Conservation (phyloP, 1,140 invertebrate species). For the Drosophila lacteicornis region DNA sequence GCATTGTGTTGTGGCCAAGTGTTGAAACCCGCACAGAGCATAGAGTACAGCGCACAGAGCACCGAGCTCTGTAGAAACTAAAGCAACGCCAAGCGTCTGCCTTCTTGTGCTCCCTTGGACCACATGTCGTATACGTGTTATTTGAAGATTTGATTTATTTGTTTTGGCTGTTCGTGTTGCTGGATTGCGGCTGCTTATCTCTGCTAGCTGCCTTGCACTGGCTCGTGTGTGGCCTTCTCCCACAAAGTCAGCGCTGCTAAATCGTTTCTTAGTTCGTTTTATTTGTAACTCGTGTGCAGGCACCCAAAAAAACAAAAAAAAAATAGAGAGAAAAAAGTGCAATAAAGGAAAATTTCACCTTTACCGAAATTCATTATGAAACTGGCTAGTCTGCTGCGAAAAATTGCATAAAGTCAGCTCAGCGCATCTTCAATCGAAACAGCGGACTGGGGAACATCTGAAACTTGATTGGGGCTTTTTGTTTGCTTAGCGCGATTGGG, state of each 20-base stretch:
- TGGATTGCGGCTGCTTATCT: slow-evolving; percentile 36
- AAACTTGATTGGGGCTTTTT: slow-evolving; percentile 63
- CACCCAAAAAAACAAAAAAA: slow-evolving; percentile 3
- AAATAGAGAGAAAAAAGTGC: not conserved
- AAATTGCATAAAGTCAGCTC: slow-evolving; percentile 73
- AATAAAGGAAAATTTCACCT: slow-evolving; percentile 65
- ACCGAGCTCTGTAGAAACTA: slow-evolving; percentile 50
- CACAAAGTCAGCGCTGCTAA: slow-evolving; percentile 33
- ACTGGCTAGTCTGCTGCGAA: slow-evolving; percentile 53
- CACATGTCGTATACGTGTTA: slow-evolving; percentile 75
- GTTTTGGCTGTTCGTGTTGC: slow-evolving; percentile 64
- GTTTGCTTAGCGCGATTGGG: slow-evolving; percentile 46
- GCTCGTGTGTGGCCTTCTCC: slow-evolving; percentile 64
- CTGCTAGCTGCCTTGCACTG: slow-evolving; percentile 47
- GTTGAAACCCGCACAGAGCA: slow-evolving; percentile 50
- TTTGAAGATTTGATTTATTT: slow-evolving; percentile 78
- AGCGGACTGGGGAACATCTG: slow-evolving; percentile 21
- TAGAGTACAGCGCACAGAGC: slow-evolving; percentile 27
- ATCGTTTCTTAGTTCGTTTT: slow-evolving; percentile 49
- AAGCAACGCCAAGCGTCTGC: slow-evolving; percentile 38
- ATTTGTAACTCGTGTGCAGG: slow-evolving; percentile 44
- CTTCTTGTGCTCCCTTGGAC: slow-evolving; percentile 29
- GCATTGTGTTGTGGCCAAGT: slow-evolving; percentile 64
- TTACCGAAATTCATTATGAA: slow-evolving; percentile 72
- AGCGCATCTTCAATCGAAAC: slow-evolving; percentile 69